These are phyloP conservation scores for Eclectus roratus DNA, from an alignment of 2,113 vertebrate species.

Conservation along the genomic window DNA sequence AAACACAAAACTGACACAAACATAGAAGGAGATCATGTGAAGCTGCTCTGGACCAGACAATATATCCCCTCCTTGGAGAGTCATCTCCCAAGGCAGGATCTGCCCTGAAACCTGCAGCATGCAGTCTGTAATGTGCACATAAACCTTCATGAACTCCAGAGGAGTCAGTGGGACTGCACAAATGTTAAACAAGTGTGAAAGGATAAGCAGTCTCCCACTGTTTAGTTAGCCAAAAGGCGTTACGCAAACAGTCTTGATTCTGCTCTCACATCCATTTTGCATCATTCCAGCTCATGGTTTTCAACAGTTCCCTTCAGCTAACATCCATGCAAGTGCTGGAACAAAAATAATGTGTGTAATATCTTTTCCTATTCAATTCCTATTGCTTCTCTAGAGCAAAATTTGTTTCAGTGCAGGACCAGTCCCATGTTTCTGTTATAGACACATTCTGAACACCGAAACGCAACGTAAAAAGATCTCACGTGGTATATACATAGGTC, in stretches of 20 bases:
- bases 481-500: background rate
- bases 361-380: background rate
- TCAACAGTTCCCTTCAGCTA: constrained; percentile 25
- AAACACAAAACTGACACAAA: background rate
- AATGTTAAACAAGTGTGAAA: background rate
- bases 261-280: constrained; percentile 37
- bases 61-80: background rate
- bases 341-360: constrained; percentile 11
- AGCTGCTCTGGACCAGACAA: background rate
- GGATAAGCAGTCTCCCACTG: background rate
- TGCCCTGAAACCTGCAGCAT: background rate
- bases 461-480: background rate
- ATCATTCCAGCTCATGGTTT: constrained; percentile 18
- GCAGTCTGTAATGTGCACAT: background rate
- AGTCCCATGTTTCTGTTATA: background rate
- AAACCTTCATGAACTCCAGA: background rate
- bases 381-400: background rate
- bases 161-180: background rate
- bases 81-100: background rate
- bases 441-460: background rate
- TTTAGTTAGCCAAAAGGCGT: background rate
- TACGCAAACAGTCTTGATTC: constrained; percentile 3
- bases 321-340: background rate
- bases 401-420: background rate
- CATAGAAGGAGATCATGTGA: background rate